Percentiles rank a stretch among this genome's conserved stretches.
Evolutionary conservation across 1,140 invertebrate genomes (phyloP).

Genomic region (Coboldia fuscipes): DNA sequence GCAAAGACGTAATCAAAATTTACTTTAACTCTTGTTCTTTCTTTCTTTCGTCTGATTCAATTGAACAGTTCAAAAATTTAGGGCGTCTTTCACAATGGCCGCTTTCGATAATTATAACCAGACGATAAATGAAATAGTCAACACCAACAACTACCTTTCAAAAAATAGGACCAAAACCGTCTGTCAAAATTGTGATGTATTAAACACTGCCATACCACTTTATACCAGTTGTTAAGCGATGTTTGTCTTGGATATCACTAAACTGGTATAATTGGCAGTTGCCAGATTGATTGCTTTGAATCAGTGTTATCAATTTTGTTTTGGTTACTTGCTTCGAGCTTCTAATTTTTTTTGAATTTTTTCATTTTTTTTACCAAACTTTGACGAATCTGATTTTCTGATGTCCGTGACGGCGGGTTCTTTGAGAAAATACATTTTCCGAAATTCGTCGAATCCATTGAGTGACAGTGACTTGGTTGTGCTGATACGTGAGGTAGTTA

Average conservation of each 20-base stretch:
- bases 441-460: constrained; percentile 1
- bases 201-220: not conserved
- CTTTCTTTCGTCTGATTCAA: no score
- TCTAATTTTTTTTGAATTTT: not conserved
- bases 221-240: not conserved
- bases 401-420: constrained; percentile 3
- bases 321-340: not conserved
- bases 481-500: constrained; percentile 1
- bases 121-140: no score
- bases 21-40: no score
- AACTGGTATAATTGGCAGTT: not conserved
- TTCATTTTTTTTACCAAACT: not conserved
- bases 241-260: not conserved
- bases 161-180: constrained; percentile 7
- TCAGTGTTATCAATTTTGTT: no score
- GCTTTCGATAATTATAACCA: no score
- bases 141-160: constrained; percentile 1
- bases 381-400: constrained; percentile 6
- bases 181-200: not conserved
- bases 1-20: no score
- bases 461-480: constrained; percentile 3
- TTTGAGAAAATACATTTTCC: not conserved
- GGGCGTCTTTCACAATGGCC: no score
- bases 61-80: no score
- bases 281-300: not conserved